phyloP scores from a whole-genome alignment of 2,888 invertebrate genomes.

The Laspeyria flexula region DNA sequence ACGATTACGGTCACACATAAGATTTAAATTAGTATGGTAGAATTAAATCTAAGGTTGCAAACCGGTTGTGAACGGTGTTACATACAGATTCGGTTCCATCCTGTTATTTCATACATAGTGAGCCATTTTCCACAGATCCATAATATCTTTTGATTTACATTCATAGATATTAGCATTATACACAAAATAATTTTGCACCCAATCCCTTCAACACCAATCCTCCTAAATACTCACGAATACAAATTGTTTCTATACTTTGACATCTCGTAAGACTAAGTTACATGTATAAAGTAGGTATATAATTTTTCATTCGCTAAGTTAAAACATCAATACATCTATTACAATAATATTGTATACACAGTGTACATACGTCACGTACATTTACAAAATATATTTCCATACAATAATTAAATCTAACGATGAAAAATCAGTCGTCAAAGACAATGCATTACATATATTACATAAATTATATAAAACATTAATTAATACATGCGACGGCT shows the following conservation, averaged over 20 bases:
- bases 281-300: slow-evolving; percentile 58
- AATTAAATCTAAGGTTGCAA: slow-evolving; percentile 32
- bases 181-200: slow-evolving; percentile 21
- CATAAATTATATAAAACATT: slow-evolving; percentile 50
- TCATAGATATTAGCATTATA: slow-evolving; percentile 1
- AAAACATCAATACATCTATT: slow-evolving; percentile 63
- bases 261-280: slow-evolving; percentile 43
- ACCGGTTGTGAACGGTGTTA: slow-evolving; percentile 11
- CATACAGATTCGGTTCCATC: slow-evolving; percentile 17
- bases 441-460: slow-evolving; percentile 57
- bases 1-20: slow-evolving; percentile 33
- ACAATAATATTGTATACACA: slow-evolving; percentile 65
- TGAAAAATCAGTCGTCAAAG: slow-evolving; percentile 82
- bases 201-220: slow-evolving; percentile 8
- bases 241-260: slow-evolving; percentile 26
- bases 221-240: slow-evolving; percentile 19
- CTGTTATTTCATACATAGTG: slow-evolving; percentile 10
- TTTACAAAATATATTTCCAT: slow-evolving; percentile 67
- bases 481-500: slow-evolving; percentile 54
- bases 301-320: slow-evolving; percentile 59
- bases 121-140: slow-evolving; percentile 7
- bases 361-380: slow-evolving; percentile 57
- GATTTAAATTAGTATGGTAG: slow-evolving; percentile 35
- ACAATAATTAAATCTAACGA: slow-evolving; percentile 65
- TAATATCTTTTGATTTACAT: slow-evolving; percentile 14